A percentile compares a stretch with the other conserved stretches of the same genome.
phyloP scores from a whole-genome alignment of 1,140 invertebrate genomes.

The Dolichoris vasculosae region DNA sequence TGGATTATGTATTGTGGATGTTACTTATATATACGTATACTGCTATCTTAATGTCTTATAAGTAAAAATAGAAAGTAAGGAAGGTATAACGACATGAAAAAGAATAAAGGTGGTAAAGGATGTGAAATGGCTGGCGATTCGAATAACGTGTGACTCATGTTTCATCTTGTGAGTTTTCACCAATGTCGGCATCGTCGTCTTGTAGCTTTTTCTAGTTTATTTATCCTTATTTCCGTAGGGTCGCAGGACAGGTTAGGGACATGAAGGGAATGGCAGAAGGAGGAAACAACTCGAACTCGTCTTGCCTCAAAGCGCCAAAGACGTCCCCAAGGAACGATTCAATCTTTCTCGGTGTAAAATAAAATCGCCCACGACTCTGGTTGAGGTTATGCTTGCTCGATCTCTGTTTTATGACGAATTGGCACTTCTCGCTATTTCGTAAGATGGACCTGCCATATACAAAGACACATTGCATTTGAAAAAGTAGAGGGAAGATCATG shows the following conservation, averaged over 20 bases:
- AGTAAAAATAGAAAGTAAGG: not conserved
- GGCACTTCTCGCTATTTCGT: conserved; percentile 42
- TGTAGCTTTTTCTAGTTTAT: not conserved
- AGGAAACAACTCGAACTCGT: conserved; percentile 14
- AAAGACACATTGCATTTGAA: not conserved
- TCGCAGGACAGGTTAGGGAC: not conserved
- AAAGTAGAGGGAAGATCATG: not conserved
- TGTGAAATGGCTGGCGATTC: not conserved
- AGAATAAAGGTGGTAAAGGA: not conserved
- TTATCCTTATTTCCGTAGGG: not conserved
- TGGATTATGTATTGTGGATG: not conserved
- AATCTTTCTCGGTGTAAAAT: conserved; percentile 52
- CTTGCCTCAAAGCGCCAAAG: conserved; percentile 43
- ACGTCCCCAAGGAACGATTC: conserved; percentile 50
- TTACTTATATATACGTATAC: not conserved
- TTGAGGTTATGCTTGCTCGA: conserved; percentile 51
- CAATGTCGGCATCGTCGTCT: not conserved
- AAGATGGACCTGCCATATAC: conserved; percentile 42
- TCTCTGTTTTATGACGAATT: conserved; percentile 51
- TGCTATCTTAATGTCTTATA: not conserved
- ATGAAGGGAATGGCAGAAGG: not conserved
- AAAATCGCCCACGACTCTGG: conserved; percentile 44
- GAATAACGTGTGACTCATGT: conserved; percentile 30
- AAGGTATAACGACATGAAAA: not conserved
- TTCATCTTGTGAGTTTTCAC: conserved; percentile 7